Percentiles rank a stretch among this genome's conserved stretches.
phyloP scores from a whole-genome alignment of 2,113 vertebrate genomes.

The Strigops habroptila region DNA sequence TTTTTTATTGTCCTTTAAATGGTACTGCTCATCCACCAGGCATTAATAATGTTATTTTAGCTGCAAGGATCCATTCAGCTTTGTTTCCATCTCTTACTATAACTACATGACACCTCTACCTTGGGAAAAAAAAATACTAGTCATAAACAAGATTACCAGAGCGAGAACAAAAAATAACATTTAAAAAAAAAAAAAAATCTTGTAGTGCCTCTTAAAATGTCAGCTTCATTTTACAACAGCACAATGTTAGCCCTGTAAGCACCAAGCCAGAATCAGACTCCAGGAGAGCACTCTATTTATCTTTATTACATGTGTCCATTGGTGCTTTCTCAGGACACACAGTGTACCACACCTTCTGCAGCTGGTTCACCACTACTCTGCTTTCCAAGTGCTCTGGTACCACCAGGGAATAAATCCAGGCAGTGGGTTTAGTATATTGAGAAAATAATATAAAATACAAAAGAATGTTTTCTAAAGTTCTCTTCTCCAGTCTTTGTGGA shows the following conservation, averaged over 20 bases:
- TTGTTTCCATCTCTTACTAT: not conserved
- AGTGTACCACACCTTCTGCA: not conserved
- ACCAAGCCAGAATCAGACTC: not conserved
- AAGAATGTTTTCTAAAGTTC: not conserved
- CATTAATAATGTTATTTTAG: not conserved
- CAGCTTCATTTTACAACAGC: constrained; percentile 1
- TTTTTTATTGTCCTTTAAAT: not conserved
- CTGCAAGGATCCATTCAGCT: not conserved
- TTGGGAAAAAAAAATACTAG: not conserved
- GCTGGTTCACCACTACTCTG: not conserved
- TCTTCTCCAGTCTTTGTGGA: not conserved
- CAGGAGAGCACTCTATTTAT: not conserved
- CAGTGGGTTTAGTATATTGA: not conserved
- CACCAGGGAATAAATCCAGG: not conserved
- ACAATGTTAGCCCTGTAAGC: not conserved
- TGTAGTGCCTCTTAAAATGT: not conserved
- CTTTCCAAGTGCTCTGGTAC: not conserved
- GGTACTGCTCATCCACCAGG: not conserved
- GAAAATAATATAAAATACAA: not conserved
- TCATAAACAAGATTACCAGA: not conserved
- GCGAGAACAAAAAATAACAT: not conserved
- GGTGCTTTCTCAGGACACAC: not conserved
- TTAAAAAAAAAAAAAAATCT: not conserved
- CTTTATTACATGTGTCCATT: not conserved
- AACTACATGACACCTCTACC: not conserved